Percentiles rank a stretch among this genome's conserved stretches.
Evolutionary conservation across 1,140 invertebrate genomes (phyloP).

Genomic region (Coptotermes formosanus): DNA sequence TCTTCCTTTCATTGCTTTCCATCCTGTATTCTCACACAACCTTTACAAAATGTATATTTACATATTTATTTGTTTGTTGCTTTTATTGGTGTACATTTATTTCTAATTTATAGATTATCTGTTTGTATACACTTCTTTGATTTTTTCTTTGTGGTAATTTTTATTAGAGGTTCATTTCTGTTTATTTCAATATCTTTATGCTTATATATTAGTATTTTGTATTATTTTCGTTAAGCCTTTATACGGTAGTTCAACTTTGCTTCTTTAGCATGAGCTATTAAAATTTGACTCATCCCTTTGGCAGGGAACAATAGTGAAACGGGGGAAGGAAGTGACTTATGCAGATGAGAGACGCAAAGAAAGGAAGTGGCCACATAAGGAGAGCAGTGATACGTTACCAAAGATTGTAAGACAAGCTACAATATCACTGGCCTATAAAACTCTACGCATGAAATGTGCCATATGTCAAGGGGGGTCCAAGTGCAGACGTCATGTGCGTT

Average conservation of each 20-base stretch:
- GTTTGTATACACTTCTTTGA: not conserved
- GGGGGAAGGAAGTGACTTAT: not conserved
- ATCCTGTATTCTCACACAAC: too few species aligned
- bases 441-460: not conserved
- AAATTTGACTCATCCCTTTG: not conserved
- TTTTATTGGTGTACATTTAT: too few species aligned
- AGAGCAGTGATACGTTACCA: not conserved
- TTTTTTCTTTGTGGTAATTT: not conserved
- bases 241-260: not conserved
- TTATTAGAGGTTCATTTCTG: not conserved
- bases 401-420: constrained; percentile 11
- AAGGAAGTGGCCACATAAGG: not conserved
- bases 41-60: too few species aligned
- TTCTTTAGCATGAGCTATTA: not conserved
- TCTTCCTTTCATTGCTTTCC: too few species aligned
- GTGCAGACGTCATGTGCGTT: not conserved
- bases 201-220: not conserved
- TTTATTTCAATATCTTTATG: not conserved
- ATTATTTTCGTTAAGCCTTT: not conserved
- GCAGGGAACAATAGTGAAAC: not conserved
- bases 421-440: too few species aligned
- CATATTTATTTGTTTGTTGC: too few species aligned
- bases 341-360: not conserved
- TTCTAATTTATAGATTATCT: too few species aligned
- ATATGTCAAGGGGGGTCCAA: not conserved